Conservation (phyloP, 2,113 vertebrate species). For the Zapus hudsonius region DNA sequence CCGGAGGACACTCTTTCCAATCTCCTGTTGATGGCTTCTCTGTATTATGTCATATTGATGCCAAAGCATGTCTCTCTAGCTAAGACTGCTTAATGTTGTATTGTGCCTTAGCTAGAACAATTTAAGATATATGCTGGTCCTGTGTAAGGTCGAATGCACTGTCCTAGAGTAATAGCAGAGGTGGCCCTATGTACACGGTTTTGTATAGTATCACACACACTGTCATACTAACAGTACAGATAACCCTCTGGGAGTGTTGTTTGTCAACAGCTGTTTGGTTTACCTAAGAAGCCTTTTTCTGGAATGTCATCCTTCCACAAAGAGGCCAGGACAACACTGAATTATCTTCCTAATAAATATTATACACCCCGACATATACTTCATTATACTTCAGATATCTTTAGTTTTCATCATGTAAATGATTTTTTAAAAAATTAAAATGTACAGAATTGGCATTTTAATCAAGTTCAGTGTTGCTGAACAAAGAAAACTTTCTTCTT, state of each 20-base stretch:
- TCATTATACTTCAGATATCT: not conserved
- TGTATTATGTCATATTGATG: not conserved
- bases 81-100: not conserved
- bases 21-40: not conserved
- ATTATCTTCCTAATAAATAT: not conserved
- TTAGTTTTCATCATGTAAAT: not conserved
- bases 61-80: not conserved
- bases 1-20: not conserved
- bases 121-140: not conserved
- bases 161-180: not conserved
- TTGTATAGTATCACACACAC: too few species aligned
- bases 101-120: not conserved
- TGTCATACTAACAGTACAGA: not conserved
- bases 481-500: too few species aligned
- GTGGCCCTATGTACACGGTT: not conserved
- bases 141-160: not conserved
- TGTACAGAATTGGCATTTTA: too few species aligned
- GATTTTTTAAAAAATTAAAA: too few species aligned
- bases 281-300: not conserved
- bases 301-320: not conserved
- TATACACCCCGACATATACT: not conserved
- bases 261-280: not conserved
- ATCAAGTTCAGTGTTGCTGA: too few species aligned
- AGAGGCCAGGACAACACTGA: rapidly evolving
- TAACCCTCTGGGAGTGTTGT: not conserved